Base-by-base conservation (phyloP, 2,888 invertebrate genomes). In the Nudaria mundana region DNA sequence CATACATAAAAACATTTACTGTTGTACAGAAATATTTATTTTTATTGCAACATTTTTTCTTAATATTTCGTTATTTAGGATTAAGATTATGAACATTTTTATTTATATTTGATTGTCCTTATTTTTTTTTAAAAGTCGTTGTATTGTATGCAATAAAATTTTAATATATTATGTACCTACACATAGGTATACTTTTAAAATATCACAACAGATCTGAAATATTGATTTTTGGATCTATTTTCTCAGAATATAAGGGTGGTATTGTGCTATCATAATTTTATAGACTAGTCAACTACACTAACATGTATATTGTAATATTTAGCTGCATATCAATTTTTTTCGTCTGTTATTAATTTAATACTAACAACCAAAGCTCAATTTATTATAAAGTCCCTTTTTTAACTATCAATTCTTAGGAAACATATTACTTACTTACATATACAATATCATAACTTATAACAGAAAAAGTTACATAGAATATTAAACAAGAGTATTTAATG, bases 341-440 rank as follows among this genome's bases (percentile, higher is more conserved):
- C n/a, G n/a, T n/a, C n/a, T n/a, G n/a, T n/a, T n/a, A n/a, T 18
- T 18, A 18, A 52, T 49, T 44, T 52, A 37, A 37, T 44, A 51
- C 33, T 37, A 40, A 45, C 55, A 58, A 58, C 69, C 69, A 69
- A 68, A 69, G 65, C 60, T 63, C 58, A 20, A 20, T 7, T 20
- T 5, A 20, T n/a, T n/a, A n/a, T n/a, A n/a, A n/a, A n/a, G n/a
- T n/a, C n/a, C n/a, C n/a, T n/a, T n/a, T n/a, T n/a, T n/a, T n/a
- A n/a, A n/a, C n/a, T n/a, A n/a, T n/a, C n/a, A n/a, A n/a, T n/a
- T n/a, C n/a, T n/a, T n/a, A n/a, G 25, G 25, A 11, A 11, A 11
- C 2, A 25, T 6, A 12, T 25, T n/a, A n/a, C n/a, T n/a, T n/a
- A n/a, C n/a, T n/a, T n/a, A n/a, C n/a, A n/a, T n/a, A n/a, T n/a